Evolutionary conservation across 2,113 vertebrate species (phyloP).

Genomic region (Garra rufa): DNA sequence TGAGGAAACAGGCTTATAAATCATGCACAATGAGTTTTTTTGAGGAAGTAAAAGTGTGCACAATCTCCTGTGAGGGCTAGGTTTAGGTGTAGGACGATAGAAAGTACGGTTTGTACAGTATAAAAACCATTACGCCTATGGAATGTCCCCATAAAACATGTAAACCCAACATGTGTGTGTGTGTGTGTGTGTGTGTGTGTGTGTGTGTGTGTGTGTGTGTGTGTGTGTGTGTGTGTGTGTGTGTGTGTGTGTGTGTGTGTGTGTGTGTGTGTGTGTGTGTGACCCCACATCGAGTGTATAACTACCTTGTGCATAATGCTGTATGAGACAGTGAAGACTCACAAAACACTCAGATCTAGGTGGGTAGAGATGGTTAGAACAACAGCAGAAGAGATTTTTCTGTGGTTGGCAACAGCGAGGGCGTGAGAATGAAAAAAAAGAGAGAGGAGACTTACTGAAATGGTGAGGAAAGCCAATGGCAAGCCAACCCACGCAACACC

Average conservation of each 20-base stretch:
- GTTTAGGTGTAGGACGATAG: no score
- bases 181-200: no score
- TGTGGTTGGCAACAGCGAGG: slow-evolving; percentile 44
- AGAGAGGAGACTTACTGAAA: slow-evolving; percentile 34
- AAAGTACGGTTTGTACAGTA: no score
- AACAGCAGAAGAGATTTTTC: slow-evolving; percentile 32
- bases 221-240: background rate
- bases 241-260: background rate
- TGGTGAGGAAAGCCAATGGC: slow-evolving; percentile 44
- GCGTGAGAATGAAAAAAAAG: slow-evolving; percentile 28
- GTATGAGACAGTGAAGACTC: background rate
- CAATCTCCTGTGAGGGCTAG: no score
- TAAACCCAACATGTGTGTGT: no score
- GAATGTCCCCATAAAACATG: no score
- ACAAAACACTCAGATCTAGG: background rate
- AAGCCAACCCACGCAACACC: slow-evolving; percentile 47
- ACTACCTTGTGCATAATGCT: background rate
- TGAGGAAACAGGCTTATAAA: no score
- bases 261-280: background rate
- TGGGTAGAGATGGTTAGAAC: slow-evolving; percentile 14
- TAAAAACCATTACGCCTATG: no score
- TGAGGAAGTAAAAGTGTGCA: no score
- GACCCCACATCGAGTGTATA: background rate
- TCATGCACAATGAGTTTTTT: no score
- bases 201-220: no score